A percentile compares a stretch with the other conserved stretches of the same genome.
phyloP scores from a whole-genome alignment of 1,140 invertebrate species.

The Lordiphosa mommai region DNA sequence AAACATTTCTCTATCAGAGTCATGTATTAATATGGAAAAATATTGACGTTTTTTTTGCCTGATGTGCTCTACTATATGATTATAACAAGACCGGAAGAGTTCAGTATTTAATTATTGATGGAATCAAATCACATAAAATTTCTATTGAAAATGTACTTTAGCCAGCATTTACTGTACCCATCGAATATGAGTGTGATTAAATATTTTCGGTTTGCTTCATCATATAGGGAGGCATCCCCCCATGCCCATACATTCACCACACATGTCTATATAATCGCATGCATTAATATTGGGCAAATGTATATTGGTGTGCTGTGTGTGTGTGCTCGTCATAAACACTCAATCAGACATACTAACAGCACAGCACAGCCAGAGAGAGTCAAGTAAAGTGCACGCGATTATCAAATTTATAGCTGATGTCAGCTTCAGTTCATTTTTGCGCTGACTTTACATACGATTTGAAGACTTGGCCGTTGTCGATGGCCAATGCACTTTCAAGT shows the following conservation, averaged over 20 bases:
- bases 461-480: background rate
- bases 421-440: constrained; percentile 27
- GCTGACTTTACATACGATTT: constrained; percentile 18
- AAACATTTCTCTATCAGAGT: too few relatives aligned
- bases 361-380: background rate
- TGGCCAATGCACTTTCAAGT: constrained; percentile 50
- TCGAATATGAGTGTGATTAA: background rate
- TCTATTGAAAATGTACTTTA: too few relatives aligned
- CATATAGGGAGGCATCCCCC: too few relatives aligned
- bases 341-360: constrained; percentile 3
- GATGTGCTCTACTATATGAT: too few relatives aligned
- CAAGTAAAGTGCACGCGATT: constrained; percentile 50
- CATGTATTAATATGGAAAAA: too few relatives aligned
- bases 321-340: constrained; percentile 15
- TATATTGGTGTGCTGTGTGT: constrained; percentile 23
- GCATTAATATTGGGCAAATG: constrained; percentile 5
- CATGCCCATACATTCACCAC: background rate
- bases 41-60: too few relatives aligned
- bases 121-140: too few relatives aligned
- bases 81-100: too few relatives aligned
- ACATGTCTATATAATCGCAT: background rate
- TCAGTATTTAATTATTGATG: too few relatives aligned
- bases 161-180: constrained; percentile 12
- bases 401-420: constrained; percentile 71
- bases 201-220: background rate